phyloP scores from a whole-genome alignment of 2,797 vertebrate genomes.

The Anolis apletophallus region DNA sequence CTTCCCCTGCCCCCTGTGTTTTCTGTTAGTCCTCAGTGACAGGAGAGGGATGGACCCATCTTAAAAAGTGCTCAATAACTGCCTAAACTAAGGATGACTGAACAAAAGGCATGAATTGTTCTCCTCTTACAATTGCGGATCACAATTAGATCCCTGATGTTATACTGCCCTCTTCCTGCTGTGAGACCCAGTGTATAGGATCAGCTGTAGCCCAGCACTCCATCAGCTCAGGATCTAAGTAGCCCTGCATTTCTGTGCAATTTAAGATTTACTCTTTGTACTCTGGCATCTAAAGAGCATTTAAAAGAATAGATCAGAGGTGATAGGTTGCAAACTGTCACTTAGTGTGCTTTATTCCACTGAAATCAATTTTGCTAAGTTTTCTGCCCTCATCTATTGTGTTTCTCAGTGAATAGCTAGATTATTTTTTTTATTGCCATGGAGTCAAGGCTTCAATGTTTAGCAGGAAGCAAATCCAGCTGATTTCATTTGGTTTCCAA shows the following conservation, averaged over 20 bases:
- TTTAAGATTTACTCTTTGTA: background rate
- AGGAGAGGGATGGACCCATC: background rate
- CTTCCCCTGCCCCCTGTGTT: background rate
- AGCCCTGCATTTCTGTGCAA: background rate
- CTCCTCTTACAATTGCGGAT: background rate
- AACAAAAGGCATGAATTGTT: background rate
- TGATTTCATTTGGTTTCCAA: background rate
- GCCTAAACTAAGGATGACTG: background rate
- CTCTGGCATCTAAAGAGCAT: slow-evolving; percentile 4
- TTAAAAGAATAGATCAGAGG: background rate
- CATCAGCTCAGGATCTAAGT: background rate
- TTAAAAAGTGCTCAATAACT: background rate
- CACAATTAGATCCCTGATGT: background rate
- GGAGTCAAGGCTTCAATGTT: background rate
- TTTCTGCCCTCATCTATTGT: background rate
- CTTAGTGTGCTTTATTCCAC: background rate
- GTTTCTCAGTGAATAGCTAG: background rate
- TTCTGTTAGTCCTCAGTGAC: background rate
- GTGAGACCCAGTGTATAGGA: background rate
- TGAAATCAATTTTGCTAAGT: background rate
- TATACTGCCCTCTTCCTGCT: no score
- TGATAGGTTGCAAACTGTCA: background rate
- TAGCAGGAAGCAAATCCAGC: background rate
- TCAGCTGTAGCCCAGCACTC: background rate
- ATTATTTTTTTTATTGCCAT: background rate